Base-by-base conservation (phyloP, 2,888 invertebrate species). In the Metopia argyrocephala region DNA sequence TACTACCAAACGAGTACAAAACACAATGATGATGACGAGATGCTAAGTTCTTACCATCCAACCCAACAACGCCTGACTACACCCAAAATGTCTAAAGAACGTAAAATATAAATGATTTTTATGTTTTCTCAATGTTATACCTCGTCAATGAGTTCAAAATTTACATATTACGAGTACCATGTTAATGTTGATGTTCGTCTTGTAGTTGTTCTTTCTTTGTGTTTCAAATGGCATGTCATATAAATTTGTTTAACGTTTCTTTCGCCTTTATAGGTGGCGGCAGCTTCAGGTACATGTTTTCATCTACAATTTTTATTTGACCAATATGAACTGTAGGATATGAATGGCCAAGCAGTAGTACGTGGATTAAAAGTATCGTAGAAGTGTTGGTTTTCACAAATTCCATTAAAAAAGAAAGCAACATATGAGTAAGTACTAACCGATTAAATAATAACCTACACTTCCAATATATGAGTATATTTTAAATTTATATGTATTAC, bases 361-460 rank as follows among this genome's bases (percentile, higher is more conserved):
- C n/a, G n/a, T n/a, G n/a, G n/a, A n/a, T n/a, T n/a, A n/a, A n/a
- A n/a, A n/a, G 56, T 18, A 56, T 23, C 62, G 56, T n/a, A 52
- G 65, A 74, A 65, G 74, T 74, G 74, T 65, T 65, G 74, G 74
- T 74, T 74, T 74, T 74, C 74, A 74, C 74, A 74, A 74, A 57
- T 74, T 59, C 65, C 74, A 74, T 74, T 65, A 56, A 25, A 64
- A 65, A 48, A 23, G 25, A n/a, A 18, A 27, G n/a, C 12, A 38
- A 45, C n/a, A n/a, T n/a, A n/a, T n/a, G n/a, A n/a, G n/a, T n/a
- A n/a, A n/a, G n/a, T n/a, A n/a, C n/a, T n/a, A n/a, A n/a, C n/a
- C n/a, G n/a, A n/a, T n/a, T n/a, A n/a, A n/a, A n/a, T n/a, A n/a
- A n/a, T n/a, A n/a, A n/a, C n/a, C n/a, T n/a, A n/a, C n/a, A n/a